phyloP scores from a whole-genome alignment of 1,140 invertebrate genomes.

The Babylonia areolata region DNA sequence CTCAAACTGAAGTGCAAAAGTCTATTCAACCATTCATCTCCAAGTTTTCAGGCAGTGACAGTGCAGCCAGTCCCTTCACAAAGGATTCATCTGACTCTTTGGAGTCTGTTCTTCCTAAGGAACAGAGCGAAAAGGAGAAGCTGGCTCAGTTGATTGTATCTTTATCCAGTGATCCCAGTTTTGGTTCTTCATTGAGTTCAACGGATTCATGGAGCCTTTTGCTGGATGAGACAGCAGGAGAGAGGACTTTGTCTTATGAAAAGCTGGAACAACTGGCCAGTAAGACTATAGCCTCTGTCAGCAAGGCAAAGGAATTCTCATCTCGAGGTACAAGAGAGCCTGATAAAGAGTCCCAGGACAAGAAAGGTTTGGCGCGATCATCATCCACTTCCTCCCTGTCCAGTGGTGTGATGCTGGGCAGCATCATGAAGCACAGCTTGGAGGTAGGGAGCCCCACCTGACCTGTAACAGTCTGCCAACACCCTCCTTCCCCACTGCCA shows the following conservation, averaged over 20 bases:
- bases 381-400: background rate
- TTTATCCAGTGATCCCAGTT: background rate
- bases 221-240: conserved; percentile 20
- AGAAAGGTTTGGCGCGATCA: background rate
- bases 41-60: background rate
- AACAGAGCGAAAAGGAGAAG: conserved; percentile 10
- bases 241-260: background rate
- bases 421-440: background rate
- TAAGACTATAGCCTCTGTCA: background rate
- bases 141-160: background rate
- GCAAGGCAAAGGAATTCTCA: background rate
- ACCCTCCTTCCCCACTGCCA: background rate
- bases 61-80: background rate
- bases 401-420: background rate
- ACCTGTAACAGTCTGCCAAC: background rate
- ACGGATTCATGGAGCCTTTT: conserved; percentile 15
- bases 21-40: background rate
- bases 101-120: background rate
- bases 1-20: background rate
- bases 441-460: background rate
- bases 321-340: background rate
- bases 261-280: background rate
- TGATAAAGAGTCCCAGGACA: background rate
- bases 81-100: background rate
- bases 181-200: background rate